phyloP scores from a whole-genome alignment of 2,113 vertebrate genomes.

The Microcebus jonahi region DNA sequence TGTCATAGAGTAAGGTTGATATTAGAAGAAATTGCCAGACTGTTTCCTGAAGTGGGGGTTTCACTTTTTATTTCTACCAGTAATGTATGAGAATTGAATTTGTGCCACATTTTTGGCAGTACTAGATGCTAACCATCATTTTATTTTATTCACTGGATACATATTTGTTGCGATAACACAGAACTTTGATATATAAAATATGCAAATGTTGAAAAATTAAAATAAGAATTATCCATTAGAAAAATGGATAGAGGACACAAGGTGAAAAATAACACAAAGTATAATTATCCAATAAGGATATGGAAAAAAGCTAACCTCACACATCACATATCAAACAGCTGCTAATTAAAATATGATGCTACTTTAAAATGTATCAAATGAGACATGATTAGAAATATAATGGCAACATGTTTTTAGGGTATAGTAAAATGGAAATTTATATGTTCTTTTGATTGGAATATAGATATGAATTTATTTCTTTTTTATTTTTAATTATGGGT shows the following conservation, averaged over 20 bases:
- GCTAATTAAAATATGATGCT: not conserved
- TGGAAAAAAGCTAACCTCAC: not conserved
- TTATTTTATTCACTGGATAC: not conserved
- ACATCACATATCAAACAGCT: not conserved
- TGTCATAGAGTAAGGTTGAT: not conserved
- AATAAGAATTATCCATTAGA: not conserved
- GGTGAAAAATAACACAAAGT: not conserved
- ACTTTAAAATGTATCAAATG: not conserved
- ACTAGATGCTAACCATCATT: not conserved
- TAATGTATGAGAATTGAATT: not conserved
- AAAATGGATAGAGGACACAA: not conserved
- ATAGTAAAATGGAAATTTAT: not conserved
- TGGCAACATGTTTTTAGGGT: not conserved
- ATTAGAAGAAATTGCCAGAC: not conserved
- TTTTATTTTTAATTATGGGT: too few species aligned
- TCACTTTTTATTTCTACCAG: not conserved
- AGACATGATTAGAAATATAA: not conserved
- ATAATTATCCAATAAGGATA: not conserved
- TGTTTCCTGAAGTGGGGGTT: not conserved
- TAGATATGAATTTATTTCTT: not conserved
- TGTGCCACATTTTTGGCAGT: not conserved
- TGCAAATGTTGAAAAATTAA: not conserved
- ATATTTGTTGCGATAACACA: not conserved
- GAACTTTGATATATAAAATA: not conserved
- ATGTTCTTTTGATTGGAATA: not conserved